Conservation (phyloP, 2,113 vertebrate species). For the Cervus canadensis region DNA sequence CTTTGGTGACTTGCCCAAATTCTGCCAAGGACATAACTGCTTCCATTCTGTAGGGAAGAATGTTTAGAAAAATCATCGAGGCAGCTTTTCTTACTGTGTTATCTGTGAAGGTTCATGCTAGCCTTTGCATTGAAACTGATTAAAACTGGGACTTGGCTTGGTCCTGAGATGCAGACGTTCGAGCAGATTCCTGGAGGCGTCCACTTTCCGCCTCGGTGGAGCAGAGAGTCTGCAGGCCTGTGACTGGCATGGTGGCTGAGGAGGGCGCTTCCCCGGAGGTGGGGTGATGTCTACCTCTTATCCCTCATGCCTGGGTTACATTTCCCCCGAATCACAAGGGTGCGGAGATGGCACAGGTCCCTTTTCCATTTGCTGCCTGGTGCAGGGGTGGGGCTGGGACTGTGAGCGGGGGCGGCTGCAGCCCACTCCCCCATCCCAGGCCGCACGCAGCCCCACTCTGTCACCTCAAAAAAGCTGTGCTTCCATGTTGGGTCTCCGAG, state of each 20-base stretch:
- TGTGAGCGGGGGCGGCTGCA: accelerated
- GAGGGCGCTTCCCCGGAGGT: accelerated
- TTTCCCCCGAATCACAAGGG: not conserved
- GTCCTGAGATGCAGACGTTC: too few relatives aligned
- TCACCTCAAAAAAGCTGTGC: too few relatives aligned
- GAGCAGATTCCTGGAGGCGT: not conserved
- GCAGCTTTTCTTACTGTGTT: not conserved
- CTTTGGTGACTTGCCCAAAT: not conserved
- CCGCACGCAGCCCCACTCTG: accelerated
- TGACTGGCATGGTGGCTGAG: accelerated
- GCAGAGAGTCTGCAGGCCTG: accelerated
- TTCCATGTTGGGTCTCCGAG: too few relatives aligned
- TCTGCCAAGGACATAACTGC: not conserved
- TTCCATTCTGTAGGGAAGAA: not conserved
- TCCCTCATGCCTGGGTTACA: not conserved
- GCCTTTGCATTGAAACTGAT: not conserved
- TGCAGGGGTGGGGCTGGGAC: accelerated
- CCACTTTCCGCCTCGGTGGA: accelerated
- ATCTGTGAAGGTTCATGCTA: not conserved
- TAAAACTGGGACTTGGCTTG: not conserved
- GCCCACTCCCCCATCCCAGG: not conserved
- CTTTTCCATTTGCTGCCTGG: accelerated
- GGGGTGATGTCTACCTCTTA: accelerated
- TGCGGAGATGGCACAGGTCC: accelerated
- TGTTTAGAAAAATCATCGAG: too few relatives aligned